Evolutionary conservation across 2,797 vertebrate species (phyloP).

Genomic region (Sebastes glaucus): DNA sequence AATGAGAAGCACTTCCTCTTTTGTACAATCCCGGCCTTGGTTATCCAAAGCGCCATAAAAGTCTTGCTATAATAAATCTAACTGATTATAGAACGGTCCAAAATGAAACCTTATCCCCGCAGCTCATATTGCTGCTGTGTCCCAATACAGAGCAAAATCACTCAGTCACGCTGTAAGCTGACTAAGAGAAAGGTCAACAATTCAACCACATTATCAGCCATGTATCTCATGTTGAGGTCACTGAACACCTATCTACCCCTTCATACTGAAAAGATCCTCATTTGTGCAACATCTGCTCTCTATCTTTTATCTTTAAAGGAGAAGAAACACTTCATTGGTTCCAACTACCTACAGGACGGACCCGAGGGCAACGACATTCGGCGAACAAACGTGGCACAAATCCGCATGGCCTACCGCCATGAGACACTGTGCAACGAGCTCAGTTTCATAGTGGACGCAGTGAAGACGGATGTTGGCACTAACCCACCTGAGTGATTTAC

Average conservation of each 20-base stretch:
- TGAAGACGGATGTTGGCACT: slow-evolving; percentile 83
- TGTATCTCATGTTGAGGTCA: background rate
- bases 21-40: background rate
- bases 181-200: background rate
- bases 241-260: background rate
- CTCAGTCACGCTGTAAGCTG: background rate
- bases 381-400: slow-evolving; percentile 95
- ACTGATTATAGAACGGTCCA: background rate
- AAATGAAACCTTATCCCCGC: background rate
- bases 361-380: slow-evolving; percentile 94
- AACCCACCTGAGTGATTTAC: slow-evolving; percentile 51
- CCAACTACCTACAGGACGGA: slow-evolving; percentile 91
- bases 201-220: background rate
- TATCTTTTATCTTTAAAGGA: slow-evolving; percentile 79
- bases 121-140: background rate
- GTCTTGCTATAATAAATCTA: background rate
- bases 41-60: background rate
- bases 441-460: slow-evolving; percentile 92
- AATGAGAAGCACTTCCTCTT: background rate
- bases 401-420: slow-evolving; percentile 93
- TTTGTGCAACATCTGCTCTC: background rate
- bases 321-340: slow-evolving; percentile 93
- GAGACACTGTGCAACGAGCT: slow-evolving; percentile 96
- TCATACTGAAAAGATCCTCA: background rate
- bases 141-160: background rate